Evolutionary conservation across 2,797 vertebrate species (phyloP).

Genomic region (Danio aesculapii): DNA sequence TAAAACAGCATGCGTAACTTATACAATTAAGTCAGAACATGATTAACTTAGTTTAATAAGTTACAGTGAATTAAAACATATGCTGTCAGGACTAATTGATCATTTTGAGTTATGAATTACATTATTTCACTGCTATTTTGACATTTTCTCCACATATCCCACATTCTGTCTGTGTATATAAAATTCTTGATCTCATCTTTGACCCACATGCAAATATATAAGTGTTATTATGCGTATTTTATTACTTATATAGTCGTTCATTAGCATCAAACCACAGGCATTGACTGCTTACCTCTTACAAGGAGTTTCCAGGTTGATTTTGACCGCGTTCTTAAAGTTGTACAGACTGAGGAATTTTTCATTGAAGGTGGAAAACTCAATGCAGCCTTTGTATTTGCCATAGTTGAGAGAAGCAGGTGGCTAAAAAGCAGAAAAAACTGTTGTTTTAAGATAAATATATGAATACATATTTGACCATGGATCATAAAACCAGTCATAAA

Average conservation of each 20-base stretch:
- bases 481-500: background rate
- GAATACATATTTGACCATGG: too few relatives aligned
- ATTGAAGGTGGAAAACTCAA: constrained; percentile 89
- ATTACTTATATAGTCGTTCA: background rate
- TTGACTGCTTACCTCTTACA: constrained; percentile 77
- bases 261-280: background rate
- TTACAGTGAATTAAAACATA: too few relatives aligned
- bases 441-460: too few relatives aligned
- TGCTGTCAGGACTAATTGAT: too few relatives aligned
- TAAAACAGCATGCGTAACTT: too few relatives aligned
- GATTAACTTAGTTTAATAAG: too few relatives aligned
- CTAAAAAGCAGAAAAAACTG: constrained; percentile 69
- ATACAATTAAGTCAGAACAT: too few relatives aligned
- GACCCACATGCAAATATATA: background rate
- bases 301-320: constrained; percentile 63
- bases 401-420: constrained; percentile 82
- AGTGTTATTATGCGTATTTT: background rate
- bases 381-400: constrained; percentile 89
- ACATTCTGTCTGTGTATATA: too few relatives aligned
- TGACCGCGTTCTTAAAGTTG: constrained; percentile 83
- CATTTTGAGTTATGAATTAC: too few relatives aligned
- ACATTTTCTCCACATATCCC: too few relatives aligned
- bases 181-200: too few relatives aligned
- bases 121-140: too few relatives aligned
- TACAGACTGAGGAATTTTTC: constrained; percentile 90